Evolutionary conservation across 2,113 vertebrate genomes (phyloP).

Genomic region (Otolemur garnettii): DNA sequence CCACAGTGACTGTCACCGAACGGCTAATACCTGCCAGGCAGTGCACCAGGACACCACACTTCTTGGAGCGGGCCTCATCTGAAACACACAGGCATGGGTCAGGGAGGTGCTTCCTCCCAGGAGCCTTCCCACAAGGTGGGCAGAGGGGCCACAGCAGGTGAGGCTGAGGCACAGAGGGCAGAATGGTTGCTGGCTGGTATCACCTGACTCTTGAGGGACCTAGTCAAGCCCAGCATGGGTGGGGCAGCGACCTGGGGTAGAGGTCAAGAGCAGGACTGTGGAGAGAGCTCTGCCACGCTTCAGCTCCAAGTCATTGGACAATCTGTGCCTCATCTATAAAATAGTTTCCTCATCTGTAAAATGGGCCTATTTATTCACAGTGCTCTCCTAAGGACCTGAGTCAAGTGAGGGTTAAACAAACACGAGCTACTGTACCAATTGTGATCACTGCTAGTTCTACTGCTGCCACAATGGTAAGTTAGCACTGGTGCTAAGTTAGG

Average conservation of each 20-base stretch:
- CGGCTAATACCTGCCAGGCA: constrained; percentile 99
- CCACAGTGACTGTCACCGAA: constrained; percentile 98
- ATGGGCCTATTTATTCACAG: not conserved
- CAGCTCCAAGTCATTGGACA: not conserved
- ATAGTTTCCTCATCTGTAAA: not conserved
- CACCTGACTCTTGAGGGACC: not conserved
- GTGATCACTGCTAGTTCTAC: not conserved
- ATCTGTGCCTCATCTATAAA: not conserved
- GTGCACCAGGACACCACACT: constrained; percentile 99
- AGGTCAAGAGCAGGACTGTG: not conserved
- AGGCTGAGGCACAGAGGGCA: not conserved
- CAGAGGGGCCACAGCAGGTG: fast-evolving
- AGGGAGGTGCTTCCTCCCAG: not conserved
- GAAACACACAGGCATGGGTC: constrained; percentile 83
- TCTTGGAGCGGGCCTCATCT: constrained; percentile 99
- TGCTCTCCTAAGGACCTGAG: not conserved
- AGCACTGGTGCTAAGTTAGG: fast-evolving
- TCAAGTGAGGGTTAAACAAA: not conserved
- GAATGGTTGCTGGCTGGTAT: not conserved
- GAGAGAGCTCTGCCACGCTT: not conserved
- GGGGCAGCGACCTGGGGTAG: not conserved
- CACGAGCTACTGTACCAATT: not conserved
- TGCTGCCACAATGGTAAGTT: not conserved
- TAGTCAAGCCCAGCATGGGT: not conserved
- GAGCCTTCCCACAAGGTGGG: not conserved